Evolutionary conservation across 2,888 invertebrate species (phyloP), one percentile per base, ranked within the genome.

Genomic region (Pterobdella sp.): DNA sequence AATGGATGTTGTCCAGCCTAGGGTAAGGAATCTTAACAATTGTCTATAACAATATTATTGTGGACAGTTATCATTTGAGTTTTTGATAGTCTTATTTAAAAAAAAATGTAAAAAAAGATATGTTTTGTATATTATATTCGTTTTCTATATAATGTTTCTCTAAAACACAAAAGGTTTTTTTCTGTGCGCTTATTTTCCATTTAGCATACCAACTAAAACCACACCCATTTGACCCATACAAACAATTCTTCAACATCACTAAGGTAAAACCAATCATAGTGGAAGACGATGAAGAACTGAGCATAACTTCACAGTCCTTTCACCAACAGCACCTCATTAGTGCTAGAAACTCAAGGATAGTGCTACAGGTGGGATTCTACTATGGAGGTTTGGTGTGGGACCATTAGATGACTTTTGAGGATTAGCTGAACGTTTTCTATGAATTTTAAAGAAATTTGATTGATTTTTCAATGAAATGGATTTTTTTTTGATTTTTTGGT

Each of bases 1-100:
- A 2, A 80, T 81, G 64, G 78, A 81, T 68, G 80, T 81, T 72
- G 76, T 78, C 4, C 73, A 79, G 31, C 79, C 79, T 26, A 76
- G 77, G 78, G 81, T 81, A 75, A 69, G 71, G 22, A 3, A 22
- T n/a, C n/a, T 29, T 31, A n/a, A n/a, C n/a, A n/a, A n/a, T n/a
- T n/a, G n/a, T n/a, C n/a, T n/a, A n/a, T n/a, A n/a, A n/a, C n/a
- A n/a, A n/a, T n/a, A n/a, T n/a, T n/a, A n/a, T n/a, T n/a, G n/a
- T n/a, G n/a, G n/a, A n/a, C n/a, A n/a, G n/a, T n/a, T n/a, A n/a
- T n/a, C n/a, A n/a, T n/a, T n/a, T n/a, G n/a, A n/a, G n/a, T n/a
- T n/a, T n/a, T n/a, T n/a, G n/a, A n/a, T n/a, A n/a, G n/a, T n/a
- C n/a, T n/a, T n/a, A n/a, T n/a, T n/a, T n/a, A n/a, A n/a, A n/a